Conservation (phyloP, 2,888 invertebrate species). For the Pandemis corylana region DNA sequence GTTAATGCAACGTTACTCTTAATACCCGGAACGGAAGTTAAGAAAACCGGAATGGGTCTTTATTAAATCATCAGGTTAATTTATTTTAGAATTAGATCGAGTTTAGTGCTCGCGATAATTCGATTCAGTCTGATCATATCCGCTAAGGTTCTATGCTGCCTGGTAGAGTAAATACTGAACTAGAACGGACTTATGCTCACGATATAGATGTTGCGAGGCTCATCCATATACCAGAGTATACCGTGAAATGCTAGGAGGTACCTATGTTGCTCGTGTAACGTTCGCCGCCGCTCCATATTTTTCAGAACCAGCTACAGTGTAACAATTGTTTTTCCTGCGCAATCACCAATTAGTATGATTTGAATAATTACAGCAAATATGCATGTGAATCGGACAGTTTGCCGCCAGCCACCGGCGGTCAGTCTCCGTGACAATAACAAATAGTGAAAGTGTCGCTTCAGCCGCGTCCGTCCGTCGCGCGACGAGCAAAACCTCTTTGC, state of each 20-base stretch:
- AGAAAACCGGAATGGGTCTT: slow-evolving; percentile 6
- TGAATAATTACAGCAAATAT: slow-evolving; percentile 18
- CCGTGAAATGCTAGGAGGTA: neutral
- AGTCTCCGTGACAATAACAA: slow-evolving; percentile 68
- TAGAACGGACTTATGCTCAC: neutral
- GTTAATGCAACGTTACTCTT: slow-evolving; percentile 57
- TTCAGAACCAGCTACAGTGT: neutral
- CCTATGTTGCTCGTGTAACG: neutral
- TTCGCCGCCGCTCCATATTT: neutral
- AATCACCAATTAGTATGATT: neutral
- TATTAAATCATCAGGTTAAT: slow-evolving; percentile 8
- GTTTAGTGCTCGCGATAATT: neutral
- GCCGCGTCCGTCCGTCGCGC: slow-evolving; percentile 52
- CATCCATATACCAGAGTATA: neutral
- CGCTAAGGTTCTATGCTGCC: no score
- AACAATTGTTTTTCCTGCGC: neutral
- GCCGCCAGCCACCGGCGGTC: slow-evolving; percentile 41
- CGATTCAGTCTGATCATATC: neutral
- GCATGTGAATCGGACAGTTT: slow-evolving; percentile 28
- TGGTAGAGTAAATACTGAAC: no score
- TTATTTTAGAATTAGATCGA: slow-evolving; percentile 4
- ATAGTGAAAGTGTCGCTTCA: slow-evolving; percentile 75
- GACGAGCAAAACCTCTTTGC: slow-evolving; percentile 58
- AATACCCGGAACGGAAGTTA: slow-evolving; percentile 44
- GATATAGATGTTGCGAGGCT: neutral